A percentile compares a stretch with the other conserved stretches of the same genome.
These are phyloP conservation scores for Syndactyla subalaris DNA, from an alignment of 2,797 vertebrate genomes.

Conservation along the genomic window DNA sequence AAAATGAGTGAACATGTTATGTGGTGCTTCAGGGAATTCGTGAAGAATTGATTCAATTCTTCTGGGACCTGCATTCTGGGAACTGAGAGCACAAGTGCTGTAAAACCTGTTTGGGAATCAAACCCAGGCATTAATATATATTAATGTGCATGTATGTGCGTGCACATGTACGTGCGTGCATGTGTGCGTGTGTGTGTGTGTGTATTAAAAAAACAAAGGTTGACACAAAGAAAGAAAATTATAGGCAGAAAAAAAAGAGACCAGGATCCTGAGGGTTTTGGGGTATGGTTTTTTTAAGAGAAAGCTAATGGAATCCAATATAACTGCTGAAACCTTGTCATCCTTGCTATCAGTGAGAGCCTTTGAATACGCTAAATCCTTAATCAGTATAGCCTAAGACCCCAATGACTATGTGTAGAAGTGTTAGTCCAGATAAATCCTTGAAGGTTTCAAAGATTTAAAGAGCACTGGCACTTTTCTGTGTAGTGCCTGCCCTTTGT, in stretches of 20 bases:
- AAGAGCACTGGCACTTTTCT: constrained; percentile 83
- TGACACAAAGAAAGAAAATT: constrained; percentile 19
- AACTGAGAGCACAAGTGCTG: constrained; percentile 26
- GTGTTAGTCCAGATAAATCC: constrained; percentile 89
- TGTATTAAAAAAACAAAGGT: not conserved
- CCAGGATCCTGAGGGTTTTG: not conserved
- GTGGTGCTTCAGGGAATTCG: constrained; percentile 49
- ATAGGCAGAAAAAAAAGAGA: not conserved
- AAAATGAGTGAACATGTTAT: constrained; percentile 35
- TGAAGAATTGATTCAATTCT: constrained; percentile 58
- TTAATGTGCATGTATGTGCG: not conserved
- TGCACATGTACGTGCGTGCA: too few relatives aligned
- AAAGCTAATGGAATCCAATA: constrained; percentile 79
- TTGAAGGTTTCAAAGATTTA: constrained; percentile 92
- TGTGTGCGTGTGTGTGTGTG: not conserved
- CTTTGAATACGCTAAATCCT: constrained; percentile 85
- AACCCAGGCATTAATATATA: constrained; percentile 37
- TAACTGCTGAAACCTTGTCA: constrained; percentile 77
- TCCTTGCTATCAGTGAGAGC: constrained; percentile 76
- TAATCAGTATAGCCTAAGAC: constrained; percentile 85
- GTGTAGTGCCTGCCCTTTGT: constrained; percentile 83
- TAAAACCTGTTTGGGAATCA: constrained; percentile 61
- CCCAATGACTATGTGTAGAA: constrained; percentile 80
- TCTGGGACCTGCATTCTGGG: constrained; percentile 58
- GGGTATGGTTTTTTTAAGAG: constrained; percentile 47